Conservation (phyloP, 2,113 vertebrate species). For the Sterrhoptilus dennistouni region DNA sequence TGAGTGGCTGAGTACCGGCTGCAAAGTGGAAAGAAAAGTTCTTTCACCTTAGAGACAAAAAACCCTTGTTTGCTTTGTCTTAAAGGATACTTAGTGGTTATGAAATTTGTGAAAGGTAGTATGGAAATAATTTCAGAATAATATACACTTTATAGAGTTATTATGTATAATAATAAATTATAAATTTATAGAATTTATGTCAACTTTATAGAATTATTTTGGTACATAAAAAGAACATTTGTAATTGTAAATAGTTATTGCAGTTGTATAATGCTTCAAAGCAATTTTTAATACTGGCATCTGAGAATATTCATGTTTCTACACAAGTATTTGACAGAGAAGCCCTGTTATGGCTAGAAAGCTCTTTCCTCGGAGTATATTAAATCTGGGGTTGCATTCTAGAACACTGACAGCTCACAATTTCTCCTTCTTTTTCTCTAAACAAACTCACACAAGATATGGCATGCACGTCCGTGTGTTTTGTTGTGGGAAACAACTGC, state of each 20-base stretch:
- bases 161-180: not conserved
- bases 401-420: not conserved
- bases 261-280: not conserved
- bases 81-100: not conserved
- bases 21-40: not conserved
- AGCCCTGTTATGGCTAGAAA: not conserved
- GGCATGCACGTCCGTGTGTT: accelerated
- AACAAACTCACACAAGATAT: accelerated
- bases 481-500: not conserved
- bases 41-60: not conserved
- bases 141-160: not conserved
- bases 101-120: not conserved
- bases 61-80: not conserved
- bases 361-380: not conserved
- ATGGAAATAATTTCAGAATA: not conserved
- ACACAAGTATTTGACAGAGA: not conserved
- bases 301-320: not conserved
- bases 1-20: not conserved
- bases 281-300: not conserved
- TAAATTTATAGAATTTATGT: too few relatives aligned
- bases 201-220: not conserved
- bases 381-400: not conserved
- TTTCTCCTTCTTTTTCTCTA: not conserved
- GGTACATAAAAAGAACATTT: not conserved
- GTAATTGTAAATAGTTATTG: not conserved